Percentiles rank a stretch among this genome's conserved stretches.
phyloP scores from a whole-genome alignment of 2,797 vertebrate species.

The Threskiornis aethiopicus region DNA sequence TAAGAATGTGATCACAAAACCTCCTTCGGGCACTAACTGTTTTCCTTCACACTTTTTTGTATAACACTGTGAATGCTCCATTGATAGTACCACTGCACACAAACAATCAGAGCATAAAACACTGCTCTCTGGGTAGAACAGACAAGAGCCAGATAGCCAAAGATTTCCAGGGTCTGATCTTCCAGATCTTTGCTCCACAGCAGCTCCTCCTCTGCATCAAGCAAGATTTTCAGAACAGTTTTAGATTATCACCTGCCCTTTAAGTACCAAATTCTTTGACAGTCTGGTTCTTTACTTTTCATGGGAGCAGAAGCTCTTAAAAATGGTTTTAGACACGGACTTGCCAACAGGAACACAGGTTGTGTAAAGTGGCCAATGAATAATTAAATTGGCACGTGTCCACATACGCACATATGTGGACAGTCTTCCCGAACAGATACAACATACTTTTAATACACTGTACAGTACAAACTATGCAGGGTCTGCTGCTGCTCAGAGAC shows the following conservation, averaged over 20 bases:
- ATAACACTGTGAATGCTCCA: neutral
- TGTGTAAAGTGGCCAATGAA: neutral
- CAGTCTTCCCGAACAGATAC: neutral
- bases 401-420: neutral
- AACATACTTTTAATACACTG: neutral
- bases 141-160: neutral
- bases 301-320: neutral
- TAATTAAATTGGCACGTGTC: neutral
- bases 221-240: neutral
- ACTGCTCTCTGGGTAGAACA: neutral
- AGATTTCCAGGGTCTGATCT: neutral
- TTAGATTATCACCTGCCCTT: neutral
- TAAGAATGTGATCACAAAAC: neutral
- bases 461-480: neutral
- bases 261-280: neutral
- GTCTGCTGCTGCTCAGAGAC: neutral
- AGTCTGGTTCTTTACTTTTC: neutral
- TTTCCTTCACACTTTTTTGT: neutral
- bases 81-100: neutral
- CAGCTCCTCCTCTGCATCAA: neutral
- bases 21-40: neutral
- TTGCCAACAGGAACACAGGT: neutral
- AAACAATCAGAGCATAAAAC: neutral
- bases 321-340: neutral
- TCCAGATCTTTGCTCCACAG: neutral